phyloP scores from a whole-genome alignment of 2,113 vertebrate species.

The Aleadryas rufinucha region DNA sequence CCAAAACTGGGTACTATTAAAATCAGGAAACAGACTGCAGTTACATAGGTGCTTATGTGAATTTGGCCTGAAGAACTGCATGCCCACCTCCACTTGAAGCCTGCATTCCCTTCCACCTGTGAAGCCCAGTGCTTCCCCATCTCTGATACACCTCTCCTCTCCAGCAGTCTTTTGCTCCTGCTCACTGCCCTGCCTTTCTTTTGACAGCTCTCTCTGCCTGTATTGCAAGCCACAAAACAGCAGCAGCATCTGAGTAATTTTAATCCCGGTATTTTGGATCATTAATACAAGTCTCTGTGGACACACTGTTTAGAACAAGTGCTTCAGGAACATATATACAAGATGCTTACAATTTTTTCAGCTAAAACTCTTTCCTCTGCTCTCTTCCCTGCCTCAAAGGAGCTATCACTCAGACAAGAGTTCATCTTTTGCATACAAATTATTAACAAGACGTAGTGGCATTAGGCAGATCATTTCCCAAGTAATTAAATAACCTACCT shows the following conservation, averaged over 20 bases:
- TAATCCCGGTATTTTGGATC: neutral
- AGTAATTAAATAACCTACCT: neutral
- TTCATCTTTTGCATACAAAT: constrained; percentile 14
- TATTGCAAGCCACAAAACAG: neutral
- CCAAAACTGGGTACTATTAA: neutral
- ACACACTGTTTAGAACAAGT: neutral
- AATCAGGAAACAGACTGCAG: accelerated
- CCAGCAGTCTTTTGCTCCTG: neutral
- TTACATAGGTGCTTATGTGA: accelerated
- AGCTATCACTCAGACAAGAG: neutral
- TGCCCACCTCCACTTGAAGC: neutral
- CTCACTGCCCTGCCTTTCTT: neutral
- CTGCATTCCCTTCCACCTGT: accelerated
- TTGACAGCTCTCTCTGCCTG: neutral
- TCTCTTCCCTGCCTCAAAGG: neutral
- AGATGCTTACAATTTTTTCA: neutral
- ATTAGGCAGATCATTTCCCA: neutral
- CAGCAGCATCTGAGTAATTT: neutral
- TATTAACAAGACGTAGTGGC: neutral
- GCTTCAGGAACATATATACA: constrained; percentile 9
- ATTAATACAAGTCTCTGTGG: constrained; percentile 9
- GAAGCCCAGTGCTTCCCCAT: neutral
- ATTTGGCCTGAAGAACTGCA: neutral
- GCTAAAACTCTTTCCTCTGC: neutral
- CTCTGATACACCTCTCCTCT: neutral